Conservation (phyloP, 1,140 invertebrate genomes). For the Berghia stephanieae region DNA sequence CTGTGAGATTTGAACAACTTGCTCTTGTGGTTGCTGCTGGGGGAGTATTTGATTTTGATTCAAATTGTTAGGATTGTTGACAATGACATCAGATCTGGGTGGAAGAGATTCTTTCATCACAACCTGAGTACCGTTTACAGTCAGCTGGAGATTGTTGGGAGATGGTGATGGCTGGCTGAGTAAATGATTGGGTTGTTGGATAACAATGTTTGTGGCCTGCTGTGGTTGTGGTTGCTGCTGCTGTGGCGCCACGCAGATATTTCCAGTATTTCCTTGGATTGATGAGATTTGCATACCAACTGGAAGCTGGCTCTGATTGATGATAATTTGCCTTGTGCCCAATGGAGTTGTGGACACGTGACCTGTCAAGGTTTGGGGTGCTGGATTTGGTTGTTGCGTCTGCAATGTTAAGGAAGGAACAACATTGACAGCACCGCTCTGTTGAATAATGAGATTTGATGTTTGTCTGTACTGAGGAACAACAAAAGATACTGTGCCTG, state of each 20-base stretch:
- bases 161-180: constrained; percentile 20
- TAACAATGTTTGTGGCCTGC: background rate
- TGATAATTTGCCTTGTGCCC: constrained; percentile 23
- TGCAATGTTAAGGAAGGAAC: constrained; percentile 19
- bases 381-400: constrained; percentile 12
- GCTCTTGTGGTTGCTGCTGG: no score
- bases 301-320: background rate
- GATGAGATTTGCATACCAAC: constrained; percentile 25
- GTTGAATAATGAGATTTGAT: constrained; percentile 25
- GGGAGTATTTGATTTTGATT: no score
- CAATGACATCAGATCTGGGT: constrained; percentile 18
- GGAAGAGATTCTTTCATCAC: constrained; percentile 26
- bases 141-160: background rate
- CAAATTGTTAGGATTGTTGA: no score
- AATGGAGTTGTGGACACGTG: background rate
- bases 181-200: constrained; percentile 8
- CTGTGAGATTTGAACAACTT: no score
- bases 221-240: constrained; percentile 17
- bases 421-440: constrained; percentile 15
- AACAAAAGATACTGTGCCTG: constrained; percentile 30
- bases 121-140: no score
- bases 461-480: constrained; percentile 26
- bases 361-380: background rate
- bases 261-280: constrained; percentile 8
- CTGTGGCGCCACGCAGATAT: constrained; percentile 10